Conservation (phyloP, 2,888 invertebrate species). For the Germaria angustata region DNA sequence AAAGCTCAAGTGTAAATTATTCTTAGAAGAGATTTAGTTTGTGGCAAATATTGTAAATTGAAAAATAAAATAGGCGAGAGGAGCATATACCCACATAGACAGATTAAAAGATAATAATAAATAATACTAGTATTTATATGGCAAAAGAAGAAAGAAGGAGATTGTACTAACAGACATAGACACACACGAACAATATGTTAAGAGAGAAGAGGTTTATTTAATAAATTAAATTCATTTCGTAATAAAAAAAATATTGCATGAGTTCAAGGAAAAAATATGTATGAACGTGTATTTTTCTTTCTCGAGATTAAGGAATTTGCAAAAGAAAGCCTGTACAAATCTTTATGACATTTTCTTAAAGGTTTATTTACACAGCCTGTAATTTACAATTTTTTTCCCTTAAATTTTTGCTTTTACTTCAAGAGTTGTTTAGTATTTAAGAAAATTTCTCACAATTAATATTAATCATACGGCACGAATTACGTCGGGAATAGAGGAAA, state of each 20-base stretch:
- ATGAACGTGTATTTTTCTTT: too few relatives aligned
- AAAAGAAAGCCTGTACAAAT: too few relatives aligned
- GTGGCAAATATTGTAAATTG: constrained; percentile 6
- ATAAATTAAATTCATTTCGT: not conserved
- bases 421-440: too few relatives aligned
- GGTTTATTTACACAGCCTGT: too few relatives aligned
- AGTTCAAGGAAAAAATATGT: too few relatives aligned
- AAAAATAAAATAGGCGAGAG: not conserved
- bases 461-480: constrained; percentile 6
- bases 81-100: not conserved
- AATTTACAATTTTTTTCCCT: too few relatives aligned
- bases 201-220: not conserved
- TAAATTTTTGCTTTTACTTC: too few relatives aligned
- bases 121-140: not conserved
- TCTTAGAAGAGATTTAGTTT: constrained; percentile 29
- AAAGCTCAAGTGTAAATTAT: constrained; percentile 32
- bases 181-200: not conserved
- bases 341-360: too few relatives aligned
- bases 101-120: constrained; percentile 40
- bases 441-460: not conserved
- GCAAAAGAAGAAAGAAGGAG: not conserved
- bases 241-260: too few relatives aligned
- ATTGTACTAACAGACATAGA: not conserved
- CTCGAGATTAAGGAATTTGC: too few relatives aligned
- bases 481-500: not conserved